Conservation (phyloP, 2,888 invertebrate genomes). For the Agrotis ipsilon region DNA sequence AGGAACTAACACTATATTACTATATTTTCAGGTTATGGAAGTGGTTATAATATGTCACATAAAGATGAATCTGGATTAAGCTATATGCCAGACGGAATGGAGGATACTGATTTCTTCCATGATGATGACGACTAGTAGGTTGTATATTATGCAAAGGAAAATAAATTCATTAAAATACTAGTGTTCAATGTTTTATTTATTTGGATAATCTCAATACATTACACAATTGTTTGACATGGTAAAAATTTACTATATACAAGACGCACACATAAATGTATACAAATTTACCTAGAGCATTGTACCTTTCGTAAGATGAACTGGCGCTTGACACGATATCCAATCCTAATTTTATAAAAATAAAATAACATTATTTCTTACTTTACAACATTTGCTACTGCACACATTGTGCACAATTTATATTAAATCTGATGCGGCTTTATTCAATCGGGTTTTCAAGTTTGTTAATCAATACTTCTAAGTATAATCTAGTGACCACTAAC, state of each 20-base stretch:
- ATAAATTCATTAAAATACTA: slow-evolving; percentile 69
- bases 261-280: slow-evolving; percentile 79
- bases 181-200: slow-evolving; percentile 88
- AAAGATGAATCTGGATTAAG: slow-evolving; percentile 90
- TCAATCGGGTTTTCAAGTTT: slow-evolving; percentile 48
- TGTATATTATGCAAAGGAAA: slow-evolving; percentile 23
- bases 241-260: slow-evolving; percentile 89
- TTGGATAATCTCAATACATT: slow-evolving; percentile 90
- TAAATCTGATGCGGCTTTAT: slow-evolving; percentile 65
- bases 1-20: neutral
- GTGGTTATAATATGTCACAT: slow-evolving; percentile 91
- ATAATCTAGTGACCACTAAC: slow-evolving; percentile 25
- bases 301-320: slow-evolving; percentile 85
- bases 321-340: slow-evolving; percentile 80
- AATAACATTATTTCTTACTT: slow-evolving; percentile 84
- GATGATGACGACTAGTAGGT: slow-evolving; percentile 55
- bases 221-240: slow-evolving; percentile 88
- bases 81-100: slow-evolving; percentile 93
- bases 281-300: slow-evolving; percentile 87
- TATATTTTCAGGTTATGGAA: slow-evolving; percentile 91
- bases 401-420: slow-evolving; percentile 84
- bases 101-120: slow-evolving; percentile 92
- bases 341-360: slow-evolving; percentile 88
- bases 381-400: slow-evolving; percentile 86
- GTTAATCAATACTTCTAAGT: slow-evolving; percentile 34